Percentiles rank a stretch among this genome's conserved stretches.
Conservation (phyloP, 2,797 vertebrate species). For the Coilia nasus region DNA sequence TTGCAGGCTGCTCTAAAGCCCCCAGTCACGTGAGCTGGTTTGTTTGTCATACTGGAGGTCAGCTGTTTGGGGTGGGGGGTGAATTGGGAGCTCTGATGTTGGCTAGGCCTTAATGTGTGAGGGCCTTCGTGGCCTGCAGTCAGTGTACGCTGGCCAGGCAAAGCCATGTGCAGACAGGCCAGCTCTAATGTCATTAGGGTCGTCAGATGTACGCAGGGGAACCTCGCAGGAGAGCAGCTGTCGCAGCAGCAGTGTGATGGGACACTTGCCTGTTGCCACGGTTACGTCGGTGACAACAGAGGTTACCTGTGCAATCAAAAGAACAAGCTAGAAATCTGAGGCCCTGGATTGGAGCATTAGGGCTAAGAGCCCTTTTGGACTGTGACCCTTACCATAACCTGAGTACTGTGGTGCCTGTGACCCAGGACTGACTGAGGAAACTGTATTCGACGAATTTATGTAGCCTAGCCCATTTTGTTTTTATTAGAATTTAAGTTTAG, state of each 20-base stretch:
- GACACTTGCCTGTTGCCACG: neutral
- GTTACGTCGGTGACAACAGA: slow-evolving; percentile 2
- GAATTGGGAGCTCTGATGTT: too few species aligned
- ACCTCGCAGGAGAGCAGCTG: neutral
- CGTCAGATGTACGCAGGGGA: neutral
- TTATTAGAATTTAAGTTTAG: too few species aligned
- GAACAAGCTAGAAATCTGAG: neutral
- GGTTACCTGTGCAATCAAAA: neutral
- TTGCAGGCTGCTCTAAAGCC: neutral
- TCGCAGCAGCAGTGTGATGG: neutral
- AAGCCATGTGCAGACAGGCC: neutral
- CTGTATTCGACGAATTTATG: neutral
- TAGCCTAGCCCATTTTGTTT: neutral
- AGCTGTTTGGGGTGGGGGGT: neutral
- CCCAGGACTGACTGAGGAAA: neutral
- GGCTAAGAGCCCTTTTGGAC: neutral
- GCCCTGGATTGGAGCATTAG: neutral
- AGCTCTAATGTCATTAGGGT: neutral
- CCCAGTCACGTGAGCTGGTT: neutral
- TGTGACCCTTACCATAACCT: neutral
- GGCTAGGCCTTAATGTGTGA: neutral
- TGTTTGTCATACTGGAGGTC: neutral
- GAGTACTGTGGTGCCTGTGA: neutral
- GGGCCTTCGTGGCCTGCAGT: neutral
- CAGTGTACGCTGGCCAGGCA: neutral